Percentiles rank a stretch among this genome's conserved stretches.
Conservation (phyloP, 2,797 vertebrate genomes). For the Enoplosus armatus region DNA sequence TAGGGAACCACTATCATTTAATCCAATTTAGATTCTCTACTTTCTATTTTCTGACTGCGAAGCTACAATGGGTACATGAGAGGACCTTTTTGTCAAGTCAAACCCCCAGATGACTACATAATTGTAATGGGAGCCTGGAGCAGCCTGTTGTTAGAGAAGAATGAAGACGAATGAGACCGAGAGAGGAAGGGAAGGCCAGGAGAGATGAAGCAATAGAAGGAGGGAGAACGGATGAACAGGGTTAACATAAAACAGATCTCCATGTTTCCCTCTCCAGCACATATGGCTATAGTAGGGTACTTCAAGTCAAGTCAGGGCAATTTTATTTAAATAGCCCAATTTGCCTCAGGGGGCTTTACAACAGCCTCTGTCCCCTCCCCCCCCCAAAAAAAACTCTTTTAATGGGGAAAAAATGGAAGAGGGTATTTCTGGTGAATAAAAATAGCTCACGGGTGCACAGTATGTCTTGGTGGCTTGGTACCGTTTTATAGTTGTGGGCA, state of each 20-base stretch:
- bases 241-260: slow-evolving; percentile 44
- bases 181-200: slow-evolving; percentile 36
- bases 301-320: too few species aligned
- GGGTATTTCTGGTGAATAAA: background rate
- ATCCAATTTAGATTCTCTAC: slow-evolving; percentile 59
- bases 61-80: slow-evolving; percentile 43
- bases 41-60: slow-evolving; percentile 64
- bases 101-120: slow-evolving; percentile 71
- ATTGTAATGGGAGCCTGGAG: slow-evolving; percentile 73
- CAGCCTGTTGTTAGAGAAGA: slow-evolving; percentile 67
- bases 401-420: too few species aligned
- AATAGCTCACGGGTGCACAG: slow-evolving; percentile 1
- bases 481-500: slow-evolving; percentile 9
- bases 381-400: too few species aligned
- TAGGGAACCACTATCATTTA: slow-evolving; percentile 58
- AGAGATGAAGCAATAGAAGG: slow-evolving; percentile 32
- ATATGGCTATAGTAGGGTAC: too few species aligned
- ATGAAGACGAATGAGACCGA: slow-evolving; percentile 73
- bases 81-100: slow-evolving; percentile 61
- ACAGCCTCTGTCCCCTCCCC: too few species aligned
- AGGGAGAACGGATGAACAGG: slow-evolving; percentile 24
- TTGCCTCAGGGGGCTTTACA: too few species aligned
- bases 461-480: slow-evolving; percentile 1
- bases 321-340: too few species aligned
- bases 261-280: background rate